Conservation (phyloP, 2,797 vertebrate species). For the Nannoperca australis region DNA sequence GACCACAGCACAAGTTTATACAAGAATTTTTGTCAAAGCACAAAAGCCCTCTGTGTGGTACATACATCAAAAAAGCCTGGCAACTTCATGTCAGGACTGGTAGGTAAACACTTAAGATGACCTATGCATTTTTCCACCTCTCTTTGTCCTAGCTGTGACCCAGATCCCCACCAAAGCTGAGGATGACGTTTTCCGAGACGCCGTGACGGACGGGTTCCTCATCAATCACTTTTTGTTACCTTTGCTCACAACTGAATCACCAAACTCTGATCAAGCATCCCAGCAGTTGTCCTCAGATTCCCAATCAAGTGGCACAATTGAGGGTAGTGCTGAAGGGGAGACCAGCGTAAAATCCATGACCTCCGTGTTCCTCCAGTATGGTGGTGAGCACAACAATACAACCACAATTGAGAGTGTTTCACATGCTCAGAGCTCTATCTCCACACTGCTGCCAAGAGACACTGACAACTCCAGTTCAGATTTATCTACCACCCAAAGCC, state of each 20-base stretch:
- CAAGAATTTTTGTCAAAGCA: conserved; percentile 47
- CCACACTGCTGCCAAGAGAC: background rate
- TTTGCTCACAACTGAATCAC: conserved; percentile 21
- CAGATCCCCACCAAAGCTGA: conserved; percentile 35
- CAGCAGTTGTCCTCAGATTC: background rate
- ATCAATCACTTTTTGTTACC: background rate
- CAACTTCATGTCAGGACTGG: conserved; percentile 56
- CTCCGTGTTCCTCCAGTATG: background rate
- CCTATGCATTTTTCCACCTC: conserved; percentile 45
- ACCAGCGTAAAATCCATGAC: background rate
- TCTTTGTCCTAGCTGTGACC: conserved; percentile 61
- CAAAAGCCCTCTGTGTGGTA: conserved; percentile 19
- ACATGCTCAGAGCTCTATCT: background rate
- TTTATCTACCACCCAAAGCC: background rate
- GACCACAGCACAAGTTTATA: conserved; percentile 63
- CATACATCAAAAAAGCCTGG: conserved; percentile 16
- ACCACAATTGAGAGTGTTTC: background rate
- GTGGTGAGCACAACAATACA: background rate
- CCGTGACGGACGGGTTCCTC: conserved; percentile 72
- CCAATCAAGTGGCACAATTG: background rate
- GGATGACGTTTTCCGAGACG: conserved; percentile 67
- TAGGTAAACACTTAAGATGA: conserved; percentile 60
- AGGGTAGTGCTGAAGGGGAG: conserved; percentile 32
- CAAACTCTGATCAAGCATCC: conserved; percentile 10
- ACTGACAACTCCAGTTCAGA: background rate